phyloP scores from a whole-genome alignment of 2,113 vertebrate species.

The Ptilorrhoa leucosticta region DNA sequence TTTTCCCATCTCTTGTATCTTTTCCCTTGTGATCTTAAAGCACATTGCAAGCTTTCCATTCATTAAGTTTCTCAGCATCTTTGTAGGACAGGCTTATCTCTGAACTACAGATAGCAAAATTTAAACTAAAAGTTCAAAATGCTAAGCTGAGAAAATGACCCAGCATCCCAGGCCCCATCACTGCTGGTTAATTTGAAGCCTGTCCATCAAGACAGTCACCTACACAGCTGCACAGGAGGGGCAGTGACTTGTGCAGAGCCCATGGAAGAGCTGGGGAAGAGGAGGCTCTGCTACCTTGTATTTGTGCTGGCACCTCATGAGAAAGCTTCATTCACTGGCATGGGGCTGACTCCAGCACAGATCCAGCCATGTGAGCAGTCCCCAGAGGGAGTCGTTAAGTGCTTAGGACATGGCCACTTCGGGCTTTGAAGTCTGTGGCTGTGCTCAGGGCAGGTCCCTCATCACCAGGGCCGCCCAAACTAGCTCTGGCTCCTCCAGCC shows the following conservation, averaged over 20 bases:
- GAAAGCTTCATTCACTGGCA: background rate
- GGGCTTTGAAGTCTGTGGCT: background rate
- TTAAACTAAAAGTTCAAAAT: background rate
- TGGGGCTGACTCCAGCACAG: background rate
- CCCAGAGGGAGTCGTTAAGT: background rate
- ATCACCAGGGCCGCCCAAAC: rapidly evolving
- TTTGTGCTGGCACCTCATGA: background rate
- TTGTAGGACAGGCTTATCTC: background rate
- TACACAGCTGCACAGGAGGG: background rate
- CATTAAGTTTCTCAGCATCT: background rate
- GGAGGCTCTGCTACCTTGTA: background rate
- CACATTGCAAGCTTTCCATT: background rate
- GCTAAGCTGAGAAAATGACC: background rate
- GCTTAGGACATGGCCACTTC: background rate
- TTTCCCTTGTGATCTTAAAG: background rate
- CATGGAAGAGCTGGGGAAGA: background rate
- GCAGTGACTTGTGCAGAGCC: background rate
- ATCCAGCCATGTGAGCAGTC: background rate
- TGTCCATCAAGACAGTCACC: background rate
- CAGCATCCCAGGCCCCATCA: background rate
- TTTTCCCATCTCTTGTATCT: background rate
- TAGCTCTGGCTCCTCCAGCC: background rate
- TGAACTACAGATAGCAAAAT: background rate
- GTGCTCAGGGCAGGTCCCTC: background rate
- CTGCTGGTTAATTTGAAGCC: background rate